These are phyloP conservation scores for Radopholus similis DNA, from an alignment of 1,140 invertebrate genomes.

Conservation along the genomic window DNA sequence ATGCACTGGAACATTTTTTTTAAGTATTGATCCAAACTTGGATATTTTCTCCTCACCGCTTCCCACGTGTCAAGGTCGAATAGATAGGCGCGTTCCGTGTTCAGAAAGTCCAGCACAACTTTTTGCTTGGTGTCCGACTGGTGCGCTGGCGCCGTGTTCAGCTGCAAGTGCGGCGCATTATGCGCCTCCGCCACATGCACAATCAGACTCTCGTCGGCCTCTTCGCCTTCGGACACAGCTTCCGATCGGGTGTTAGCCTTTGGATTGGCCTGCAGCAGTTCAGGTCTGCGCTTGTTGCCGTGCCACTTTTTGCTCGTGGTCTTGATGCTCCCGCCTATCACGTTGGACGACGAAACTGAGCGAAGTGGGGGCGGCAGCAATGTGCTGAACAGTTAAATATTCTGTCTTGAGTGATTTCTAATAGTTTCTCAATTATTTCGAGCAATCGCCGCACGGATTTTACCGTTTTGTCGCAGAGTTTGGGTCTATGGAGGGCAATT, in stretches of 20 bases:
- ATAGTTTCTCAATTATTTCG: no score
- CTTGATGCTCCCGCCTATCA: background rate
- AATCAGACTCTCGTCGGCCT: constrained; percentile 1
- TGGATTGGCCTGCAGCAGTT: no score
- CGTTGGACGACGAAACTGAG: background rate
- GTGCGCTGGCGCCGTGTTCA: background rate
- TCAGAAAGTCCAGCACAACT: constrained; percentile 46
- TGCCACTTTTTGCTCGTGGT: background rate
- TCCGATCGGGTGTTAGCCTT: no score
- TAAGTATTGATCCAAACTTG: no score
- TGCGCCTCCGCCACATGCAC: background rate
- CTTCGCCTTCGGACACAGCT: background rate
- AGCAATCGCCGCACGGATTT: no score
- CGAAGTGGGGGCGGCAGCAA: no score
- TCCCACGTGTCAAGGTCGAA: constrained; percentile 45
- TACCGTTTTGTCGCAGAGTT: no score
- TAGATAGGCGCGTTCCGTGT: constrained; percentile 43
- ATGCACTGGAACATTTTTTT: constrained; percentile 31
- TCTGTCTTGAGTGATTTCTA: no score
- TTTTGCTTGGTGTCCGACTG: constrained; percentile 26
- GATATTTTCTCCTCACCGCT: constrained; percentile 17
- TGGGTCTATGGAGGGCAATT: constrained; percentile 1
- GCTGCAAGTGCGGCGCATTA: background rate
- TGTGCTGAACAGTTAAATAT: no score
- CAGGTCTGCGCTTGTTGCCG: no score